Conservation (phyloP, 2,888 invertebrate species). For the Papilio gigon region DNA sequence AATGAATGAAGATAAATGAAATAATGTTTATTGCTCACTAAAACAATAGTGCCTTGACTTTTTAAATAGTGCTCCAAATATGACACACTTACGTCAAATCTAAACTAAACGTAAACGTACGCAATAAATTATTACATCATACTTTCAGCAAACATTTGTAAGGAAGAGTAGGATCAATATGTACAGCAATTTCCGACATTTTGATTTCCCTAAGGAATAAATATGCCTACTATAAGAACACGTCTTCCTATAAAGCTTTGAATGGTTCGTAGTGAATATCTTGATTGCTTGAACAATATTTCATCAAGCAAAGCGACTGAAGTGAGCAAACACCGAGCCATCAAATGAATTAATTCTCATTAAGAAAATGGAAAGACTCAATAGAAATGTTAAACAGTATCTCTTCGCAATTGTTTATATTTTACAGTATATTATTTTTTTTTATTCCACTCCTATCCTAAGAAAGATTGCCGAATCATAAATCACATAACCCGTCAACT, state of each 20-base stretch:
- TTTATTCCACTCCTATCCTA: background rate
- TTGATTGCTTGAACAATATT: constrained; percentile 55
- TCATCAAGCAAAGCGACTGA: constrained; percentile 7
- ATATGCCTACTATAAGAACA: constrained; percentile 35
- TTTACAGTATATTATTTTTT: background rate
- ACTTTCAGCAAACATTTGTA: background rate
- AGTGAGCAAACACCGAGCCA: constrained; percentile 18
- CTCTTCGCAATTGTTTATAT: background rate
- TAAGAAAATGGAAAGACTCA: background rate
- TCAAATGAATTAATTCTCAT: constrained; percentile 14
- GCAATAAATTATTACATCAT: background rate
- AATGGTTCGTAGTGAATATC: constrained; percentile 52
- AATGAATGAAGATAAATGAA: too few relatives aligned
- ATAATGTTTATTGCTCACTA: too few relatives aligned
- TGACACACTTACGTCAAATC: too few relatives aligned
- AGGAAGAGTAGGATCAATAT: background rate
- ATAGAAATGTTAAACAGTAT: background rate
- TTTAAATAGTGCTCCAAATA: too few relatives aligned
- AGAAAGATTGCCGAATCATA: background rate
- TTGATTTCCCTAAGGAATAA: constrained; percentile 26
- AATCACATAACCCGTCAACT: constrained; percentile 9
- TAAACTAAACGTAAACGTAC: background rate
- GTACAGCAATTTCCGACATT: constrained; percentile 12
- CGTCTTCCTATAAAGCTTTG: constrained; percentile 51
- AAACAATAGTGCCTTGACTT: too few relatives aligned